Conservation (phyloP, 2,888 invertebrate species). For the Macrosoma leucophasiata region DNA sequence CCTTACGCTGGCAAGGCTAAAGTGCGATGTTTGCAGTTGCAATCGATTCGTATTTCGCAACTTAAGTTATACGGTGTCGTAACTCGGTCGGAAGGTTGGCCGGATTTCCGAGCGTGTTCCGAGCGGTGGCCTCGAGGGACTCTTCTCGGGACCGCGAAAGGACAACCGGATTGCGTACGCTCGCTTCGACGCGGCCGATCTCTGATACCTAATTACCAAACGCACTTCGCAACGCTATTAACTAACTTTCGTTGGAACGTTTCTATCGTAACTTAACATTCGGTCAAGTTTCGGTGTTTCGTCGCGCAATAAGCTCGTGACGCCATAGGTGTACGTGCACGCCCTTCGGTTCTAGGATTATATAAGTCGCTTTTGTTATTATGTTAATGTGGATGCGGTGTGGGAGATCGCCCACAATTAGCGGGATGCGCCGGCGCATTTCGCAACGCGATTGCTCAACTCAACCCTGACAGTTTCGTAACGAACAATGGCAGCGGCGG, state of each 20-base stretch:
- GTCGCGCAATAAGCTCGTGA: slow-evolving; percentile 33
- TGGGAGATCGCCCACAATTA: slow-evolving; percentile 65
- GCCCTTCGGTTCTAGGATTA: slow-evolving; percentile 16
- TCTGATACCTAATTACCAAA: slow-evolving; percentile 63
- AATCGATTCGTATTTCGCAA: slow-evolving; percentile 75
- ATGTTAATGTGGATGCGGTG: slow-evolving; percentile 28
- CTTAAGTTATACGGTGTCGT: slow-evolving; percentile 72
- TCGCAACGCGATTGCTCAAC: slow-evolving; percentile 68
- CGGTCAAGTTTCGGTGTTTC: slow-evolving; percentile 52
- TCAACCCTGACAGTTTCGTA: slow-evolving; percentile 73
- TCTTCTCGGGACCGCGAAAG: slow-evolving; percentile 51
- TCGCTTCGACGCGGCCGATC: slow-evolving; percentile 8
- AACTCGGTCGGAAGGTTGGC: slow-evolving; percentile 75
- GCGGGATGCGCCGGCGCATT: slow-evolving; percentile 62
- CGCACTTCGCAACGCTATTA: slow-evolving; percentile 61
- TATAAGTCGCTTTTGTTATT: slow-evolving; percentile 19
- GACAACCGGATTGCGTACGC: slow-evolving; percentile 24
- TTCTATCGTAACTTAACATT: slow-evolving; percentile 39
- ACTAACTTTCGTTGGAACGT: slow-evolving; percentile 50
- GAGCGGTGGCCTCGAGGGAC: slow-evolving; percentile 71
- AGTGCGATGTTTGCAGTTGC: slow-evolving; percentile 73
- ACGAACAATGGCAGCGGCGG: slow-evolving; percentile 64
- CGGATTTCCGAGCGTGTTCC: slow-evolving; percentile 75
- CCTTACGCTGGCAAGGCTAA: slow-evolving; percentile 71
- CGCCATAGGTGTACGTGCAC: slow-evolving; percentile 24